Percentiles rank a stretch among this genome's conserved stretches.
These are phyloP conservation scores for Fissipunctia ypsillon DNA, from an alignment of 2,888 invertebrate species.

Conservation along the genomic window DNA sequence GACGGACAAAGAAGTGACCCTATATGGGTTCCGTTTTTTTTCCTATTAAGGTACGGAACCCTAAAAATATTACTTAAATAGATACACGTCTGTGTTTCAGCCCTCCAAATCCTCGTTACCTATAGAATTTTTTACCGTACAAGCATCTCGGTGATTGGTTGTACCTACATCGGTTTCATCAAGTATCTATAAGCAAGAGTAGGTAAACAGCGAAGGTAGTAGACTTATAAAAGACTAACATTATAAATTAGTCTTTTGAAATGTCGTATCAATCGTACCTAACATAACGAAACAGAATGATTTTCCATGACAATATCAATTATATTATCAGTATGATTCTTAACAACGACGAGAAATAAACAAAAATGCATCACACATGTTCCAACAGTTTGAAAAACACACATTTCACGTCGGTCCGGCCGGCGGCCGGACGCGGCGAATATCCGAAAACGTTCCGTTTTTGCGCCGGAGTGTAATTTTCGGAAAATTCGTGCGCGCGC, in stretches of 20 bases:
- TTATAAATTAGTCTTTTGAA: background rate
- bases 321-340: conserved; percentile 1
- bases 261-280: background rate
- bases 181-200: too few species aligned
- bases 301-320: background rate
- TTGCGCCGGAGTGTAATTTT: conserved; percentile 81
- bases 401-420: conserved; percentile 51
- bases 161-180: too few species aligned
- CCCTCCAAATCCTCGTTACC: too few species aligned
- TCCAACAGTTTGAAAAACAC: conserved; percentile 60
- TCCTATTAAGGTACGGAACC: too few species aligned
- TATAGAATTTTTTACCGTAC: too few species aligned
- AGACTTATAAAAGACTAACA: background rate
- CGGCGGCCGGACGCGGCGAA: conserved; percentile 70
- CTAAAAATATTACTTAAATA: too few species aligned
- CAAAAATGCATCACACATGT: conserved; percentile 37
- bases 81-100: too few species aligned
- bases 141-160: too few species aligned
- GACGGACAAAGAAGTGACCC: too few species aligned
- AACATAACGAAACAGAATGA: background rate
- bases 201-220: too few species aligned
- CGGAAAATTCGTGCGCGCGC: conserved; percentile 80
- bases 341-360: background rate
- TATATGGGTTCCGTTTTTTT: too few species aligned
- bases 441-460: conserved; percentile 81